phyloP scores from a whole-genome alignment of 2,797 vertebrate species.

The Lagothrix lagotricha region DNA sequence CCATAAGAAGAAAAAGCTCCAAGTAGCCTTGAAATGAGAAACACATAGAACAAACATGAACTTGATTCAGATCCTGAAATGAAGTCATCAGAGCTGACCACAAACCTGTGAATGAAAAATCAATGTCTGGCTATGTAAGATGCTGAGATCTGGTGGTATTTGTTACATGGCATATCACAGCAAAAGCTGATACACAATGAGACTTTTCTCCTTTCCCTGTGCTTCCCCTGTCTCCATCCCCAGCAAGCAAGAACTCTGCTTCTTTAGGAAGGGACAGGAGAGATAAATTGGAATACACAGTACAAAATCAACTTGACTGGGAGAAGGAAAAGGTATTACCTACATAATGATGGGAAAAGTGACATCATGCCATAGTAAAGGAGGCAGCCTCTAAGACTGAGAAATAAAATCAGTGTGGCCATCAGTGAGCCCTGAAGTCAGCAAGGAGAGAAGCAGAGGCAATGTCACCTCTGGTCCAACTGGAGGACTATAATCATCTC shows the following conservation, averaged over 20 bases:
- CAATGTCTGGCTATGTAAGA: background rate
- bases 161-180: background rate
- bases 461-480: background rate
- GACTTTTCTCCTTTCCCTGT: background rate
- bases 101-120: background rate
- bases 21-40: background rate
- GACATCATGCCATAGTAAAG: background rate
- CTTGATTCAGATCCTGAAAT: background rate
- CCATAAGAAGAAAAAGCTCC: background rate
- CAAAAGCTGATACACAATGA: background rate
- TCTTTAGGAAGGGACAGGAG: background rate
- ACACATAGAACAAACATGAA: background rate
- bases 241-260: background rate
- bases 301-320: background rate
- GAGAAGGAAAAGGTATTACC: background rate
- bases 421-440: background rate
- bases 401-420: background rate
- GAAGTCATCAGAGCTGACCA: background rate
- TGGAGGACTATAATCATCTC: background rate
- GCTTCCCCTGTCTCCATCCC: background rate
- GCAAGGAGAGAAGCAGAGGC: background rate
- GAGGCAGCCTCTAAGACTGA: background rate
- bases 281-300: background rate
- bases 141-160: background rate
- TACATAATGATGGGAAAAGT: background rate